Conservation (phyloP, 2,797 vertebrate species). For the Sebastes kiyomatsui region DNA sequence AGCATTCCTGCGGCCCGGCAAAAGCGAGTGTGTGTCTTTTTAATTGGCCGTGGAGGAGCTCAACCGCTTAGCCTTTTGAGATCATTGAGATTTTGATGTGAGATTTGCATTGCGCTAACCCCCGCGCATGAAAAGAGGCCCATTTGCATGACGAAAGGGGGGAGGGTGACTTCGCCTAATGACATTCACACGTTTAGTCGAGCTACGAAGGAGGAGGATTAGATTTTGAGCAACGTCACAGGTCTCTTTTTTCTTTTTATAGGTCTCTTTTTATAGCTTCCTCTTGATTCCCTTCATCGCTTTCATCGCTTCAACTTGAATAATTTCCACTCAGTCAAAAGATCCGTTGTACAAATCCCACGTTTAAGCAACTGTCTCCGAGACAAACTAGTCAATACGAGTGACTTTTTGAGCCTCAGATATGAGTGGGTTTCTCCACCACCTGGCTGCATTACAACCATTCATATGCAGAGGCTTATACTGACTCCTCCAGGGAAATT, state of each 20-base stretch:
- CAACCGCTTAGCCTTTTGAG: conserved; percentile 40
- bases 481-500: conserved; percentile 53
- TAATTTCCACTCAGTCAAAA: conserved; percentile 10
- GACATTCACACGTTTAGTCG: conserved; percentile 49
- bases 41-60: conserved; percentile 56
- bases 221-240: conserved; percentile 27
- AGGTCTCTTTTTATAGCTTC: conserved; percentile 55
- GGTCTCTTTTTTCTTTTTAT: conserved; percentile 52
- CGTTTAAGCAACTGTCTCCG: conserved; percentile 1
- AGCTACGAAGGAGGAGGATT: conserved; percentile 44
- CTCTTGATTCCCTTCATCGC: conserved; percentile 42
- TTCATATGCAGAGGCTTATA: conserved; percentile 33
- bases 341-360: not conserved
- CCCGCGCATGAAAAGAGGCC: conserved; percentile 31
- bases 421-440: conserved; percentile 25
- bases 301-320: conserved; percentile 51
- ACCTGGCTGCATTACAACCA: conserved; percentile 18
- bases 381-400: conserved; percentile 7
- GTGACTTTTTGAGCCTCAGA: conserved; percentile 8
- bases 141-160: conserved; percentile 48
- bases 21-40: conserved; percentile 30
- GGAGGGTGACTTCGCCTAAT: conserved; percentile 32
- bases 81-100: conserved; percentile 51
- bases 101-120: conserved; percentile 51
- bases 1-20: conserved; percentile 34